Conservation (phyloP, 2,888 invertebrate genomes). For the Mantis religiosa region DNA sequence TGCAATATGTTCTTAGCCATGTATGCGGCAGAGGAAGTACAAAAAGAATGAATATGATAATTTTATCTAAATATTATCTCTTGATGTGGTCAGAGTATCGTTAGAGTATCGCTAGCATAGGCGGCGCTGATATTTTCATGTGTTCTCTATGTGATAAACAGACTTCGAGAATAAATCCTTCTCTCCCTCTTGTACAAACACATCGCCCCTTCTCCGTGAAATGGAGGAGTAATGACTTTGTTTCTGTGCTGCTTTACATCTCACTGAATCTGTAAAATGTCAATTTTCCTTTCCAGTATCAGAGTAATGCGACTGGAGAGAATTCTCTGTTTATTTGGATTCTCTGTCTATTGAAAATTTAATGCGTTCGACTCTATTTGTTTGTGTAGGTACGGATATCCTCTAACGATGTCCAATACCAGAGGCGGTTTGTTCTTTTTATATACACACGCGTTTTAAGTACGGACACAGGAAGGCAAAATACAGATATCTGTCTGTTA, state of each 20-base stretch:
- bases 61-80: too few species aligned
- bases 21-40: too few species aligned
- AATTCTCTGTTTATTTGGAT: constrained; percentile 3
- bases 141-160: not conserved
- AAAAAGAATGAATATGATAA: too few species aligned
- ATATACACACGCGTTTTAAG: not conserved
- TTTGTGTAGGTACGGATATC: not conserved
- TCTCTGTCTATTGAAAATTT: constrained; percentile 9
- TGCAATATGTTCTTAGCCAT: too few species aligned
- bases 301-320: not conserved
- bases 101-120: too few species aligned
- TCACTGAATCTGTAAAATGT: not conserved
- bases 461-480: not conserved
- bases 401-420: not conserved
- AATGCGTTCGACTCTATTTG: not conserved
- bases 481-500: constrained; percentile 13
- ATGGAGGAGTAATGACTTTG: not conserved
- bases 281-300: not conserved
- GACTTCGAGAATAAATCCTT: not conserved
- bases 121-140: too few species aligned
- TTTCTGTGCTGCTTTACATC: not conserved
- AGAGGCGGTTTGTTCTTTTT: not conserved
- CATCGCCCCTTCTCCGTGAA: not conserved
- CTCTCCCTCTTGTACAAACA: not conserved
- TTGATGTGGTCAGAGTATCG: too few species aligned